These are phyloP conservation scores for Cheilosia impressa DNA, from an alignment of 2,888 invertebrate species.

Conservation along the genomic window DNA sequence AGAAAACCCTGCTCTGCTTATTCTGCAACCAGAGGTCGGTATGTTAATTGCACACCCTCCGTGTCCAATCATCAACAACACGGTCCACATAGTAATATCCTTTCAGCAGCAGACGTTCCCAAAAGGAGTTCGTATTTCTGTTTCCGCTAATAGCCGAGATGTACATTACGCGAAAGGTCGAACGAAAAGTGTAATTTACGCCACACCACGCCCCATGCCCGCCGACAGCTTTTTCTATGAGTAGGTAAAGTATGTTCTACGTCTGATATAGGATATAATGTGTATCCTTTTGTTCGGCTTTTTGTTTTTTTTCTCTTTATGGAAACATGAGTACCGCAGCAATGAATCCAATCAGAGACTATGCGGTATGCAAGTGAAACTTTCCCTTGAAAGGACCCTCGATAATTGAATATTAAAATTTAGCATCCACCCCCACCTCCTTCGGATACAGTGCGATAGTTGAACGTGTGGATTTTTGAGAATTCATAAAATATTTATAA, in stretches of 20 bases:
- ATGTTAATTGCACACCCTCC: constrained; percentile 73
- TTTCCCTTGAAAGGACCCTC: constrained; percentile 66
- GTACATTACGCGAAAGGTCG: constrained; percentile 47
- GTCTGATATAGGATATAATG: constrained; percentile 22
- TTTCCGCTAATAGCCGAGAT: constrained; percentile 46
- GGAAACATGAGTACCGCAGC: constrained; percentile 34
- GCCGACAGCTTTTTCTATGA: not conserved
- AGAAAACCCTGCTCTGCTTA: constrained; percentile 14
- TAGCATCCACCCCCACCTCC: constrained; percentile 38
- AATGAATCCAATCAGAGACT: constrained; percentile 58
- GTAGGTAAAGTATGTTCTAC: constrained; percentile 52
- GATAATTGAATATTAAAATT: constrained; percentile 75
- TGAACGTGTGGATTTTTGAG: constrained; percentile 63
- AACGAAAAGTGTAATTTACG: constrained; percentile 23
- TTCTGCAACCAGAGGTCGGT: constrained; percentile 48
- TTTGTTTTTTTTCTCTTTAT: constrained; percentile 12
- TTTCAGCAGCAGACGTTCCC: constrained; percentile 68
- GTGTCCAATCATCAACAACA: constrained; percentile 69
- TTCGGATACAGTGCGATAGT: not conserved
- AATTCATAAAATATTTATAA: constrained; percentile 75
- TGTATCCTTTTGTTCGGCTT: constrained; percentile 51
- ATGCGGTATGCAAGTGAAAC: constrained; percentile 46
- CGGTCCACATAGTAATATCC: constrained; percentile 63
- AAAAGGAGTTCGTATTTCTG: constrained; percentile 44
- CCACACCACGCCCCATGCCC: not conserved